phyloP scores from a whole-genome alignment of 2,888 invertebrate species.

The Epistrophe grossulariae region DNA sequence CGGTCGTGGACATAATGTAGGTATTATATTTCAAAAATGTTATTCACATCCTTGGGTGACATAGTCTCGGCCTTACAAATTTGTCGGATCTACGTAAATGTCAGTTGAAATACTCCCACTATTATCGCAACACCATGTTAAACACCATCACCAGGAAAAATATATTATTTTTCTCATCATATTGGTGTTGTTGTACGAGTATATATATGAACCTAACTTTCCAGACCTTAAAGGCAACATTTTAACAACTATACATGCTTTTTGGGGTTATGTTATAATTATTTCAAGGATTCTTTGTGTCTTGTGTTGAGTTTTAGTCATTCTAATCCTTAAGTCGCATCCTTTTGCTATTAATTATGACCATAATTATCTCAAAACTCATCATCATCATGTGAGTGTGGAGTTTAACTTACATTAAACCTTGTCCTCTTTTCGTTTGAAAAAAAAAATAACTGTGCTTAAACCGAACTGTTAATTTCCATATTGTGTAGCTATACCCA shows the following conservation, averaged over 20 bases:
- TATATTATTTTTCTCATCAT: neutral
- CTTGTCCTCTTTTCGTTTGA: neutral
- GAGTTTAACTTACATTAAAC: neutral
- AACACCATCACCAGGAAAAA: neutral
- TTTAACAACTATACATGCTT: constrained; percentile 12
- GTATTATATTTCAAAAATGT: constrained; percentile 2
- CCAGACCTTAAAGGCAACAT: neutral
- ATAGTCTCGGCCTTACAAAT: neutral
- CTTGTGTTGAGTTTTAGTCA: constrained; percentile 29
- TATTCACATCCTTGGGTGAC: constrained; percentile 19
- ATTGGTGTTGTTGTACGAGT: neutral
- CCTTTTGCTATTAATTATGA: constrained; percentile 40
- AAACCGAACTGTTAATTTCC: neutral
- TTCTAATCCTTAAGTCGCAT: constrained; percentile 17
- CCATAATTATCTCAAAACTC: constrained; percentile 24
- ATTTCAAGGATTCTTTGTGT: constrained; percentile 48
- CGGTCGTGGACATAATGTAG: neutral
- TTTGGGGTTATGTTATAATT: constrained; percentile 35
- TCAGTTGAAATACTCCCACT: neutral
- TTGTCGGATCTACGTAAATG: neutral
- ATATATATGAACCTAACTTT: neutral
- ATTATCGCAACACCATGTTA: neutral
- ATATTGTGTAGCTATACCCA: neutral
- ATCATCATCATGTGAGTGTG: neutral
- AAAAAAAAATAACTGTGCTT: neutral